Base-by-base conservation (phyloP, 2,888 invertebrate genomes). In the Exocentrus adspersus region DNA sequence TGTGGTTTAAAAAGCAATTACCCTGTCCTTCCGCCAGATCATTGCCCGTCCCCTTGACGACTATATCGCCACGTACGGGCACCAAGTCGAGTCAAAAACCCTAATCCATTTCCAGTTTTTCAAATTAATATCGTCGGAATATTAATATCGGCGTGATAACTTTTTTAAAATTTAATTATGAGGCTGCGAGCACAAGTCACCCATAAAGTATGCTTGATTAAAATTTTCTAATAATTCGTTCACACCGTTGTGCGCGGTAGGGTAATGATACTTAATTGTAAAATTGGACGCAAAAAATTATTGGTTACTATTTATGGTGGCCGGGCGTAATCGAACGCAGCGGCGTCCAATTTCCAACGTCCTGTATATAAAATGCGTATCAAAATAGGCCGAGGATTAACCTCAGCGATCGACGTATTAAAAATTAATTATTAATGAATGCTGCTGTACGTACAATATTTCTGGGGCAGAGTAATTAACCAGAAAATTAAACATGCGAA, bases 271-370 rank as follows among this genome's bases (percentile, higher is more conserved):
- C 37, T 37, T 37, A 37, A 37, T n/a, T 37, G 37, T n/a, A 37
- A 37, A n/a, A 37, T 14, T 14, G 37, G 12, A 14, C 2, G 12
- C 1, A 37, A 37, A n/a, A 37, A 37, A 37, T 37, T 37, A 14
- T 37, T n/a, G n/a, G 37, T n/a, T 30, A n/a, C 37, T 12, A 37
- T 37, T 37, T 37, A 37, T 12, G n/a, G 12, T 12, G n/a, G 14
- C 59, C 17, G 45, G 53, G 46, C 45, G 19, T 53, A 53, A 50
- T 24, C 30, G 42, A 56, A 62, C 43, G 56, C 43, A 41, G 48
- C 56, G 50, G 42, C 28, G 37, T 42, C 37, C 48, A 62, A 56
- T 56, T 56, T 61, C 24, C 61, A n/a, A n/a, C n/a, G n/a, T n/a
- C n/a, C n/a, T n/a, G n/a, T n/a, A n/a, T n/a, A n/a, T n/a, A n/a